Evolutionary conservation across 2,888 invertebrate genomes (phyloP).

Genomic region (Habrosyne pyritoides): DNA sequence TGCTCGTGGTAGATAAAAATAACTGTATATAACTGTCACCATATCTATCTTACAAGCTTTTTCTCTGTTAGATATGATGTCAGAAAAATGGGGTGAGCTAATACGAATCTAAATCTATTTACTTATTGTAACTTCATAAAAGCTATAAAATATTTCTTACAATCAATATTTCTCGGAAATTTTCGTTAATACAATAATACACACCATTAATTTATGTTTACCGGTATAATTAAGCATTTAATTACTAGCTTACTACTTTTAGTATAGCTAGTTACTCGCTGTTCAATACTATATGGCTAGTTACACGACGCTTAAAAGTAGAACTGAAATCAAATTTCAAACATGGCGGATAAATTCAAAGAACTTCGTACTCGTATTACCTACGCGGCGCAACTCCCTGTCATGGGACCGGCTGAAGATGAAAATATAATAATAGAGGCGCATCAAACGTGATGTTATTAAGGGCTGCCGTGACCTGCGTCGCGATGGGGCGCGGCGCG

Average conservation of each 20-base stretch:
- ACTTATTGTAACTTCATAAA: no score
- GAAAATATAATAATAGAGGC: slow-evolving; percentile 83
- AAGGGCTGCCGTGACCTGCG: slow-evolving; percentile 77
- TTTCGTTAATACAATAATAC: no score
- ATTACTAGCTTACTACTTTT: no score
- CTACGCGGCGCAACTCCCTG: slow-evolving; percentile 62
- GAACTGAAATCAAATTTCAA: slow-evolving; percentile 37
- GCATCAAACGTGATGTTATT: slow-evolving; percentile 84
- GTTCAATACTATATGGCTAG: no score
- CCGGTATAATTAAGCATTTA: not conserved
- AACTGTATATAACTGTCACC: slow-evolving; percentile 40
- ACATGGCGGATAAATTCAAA: slow-evolving; percentile 54
- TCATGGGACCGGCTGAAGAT: slow-evolving; percentile 76
- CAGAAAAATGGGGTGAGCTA: not conserved
- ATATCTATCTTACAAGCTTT: slow-evolving; percentile 38
- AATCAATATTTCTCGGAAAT: no score
- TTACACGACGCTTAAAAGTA: slow-evolving; percentile 13
- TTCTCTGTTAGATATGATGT: not conserved
- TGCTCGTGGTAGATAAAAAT: slow-evolving; percentile 29
- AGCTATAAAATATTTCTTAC: no score
- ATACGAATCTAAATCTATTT: no score
- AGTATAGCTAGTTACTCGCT: no score
- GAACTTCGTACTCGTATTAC: slow-evolving; percentile 48
- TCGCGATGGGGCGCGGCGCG: slow-evolving; percentile 57
- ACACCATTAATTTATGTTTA: no score